phyloP scores from a whole-genome alignment of 1,140 invertebrate species.

The Drosophila teissieri region DNA sequence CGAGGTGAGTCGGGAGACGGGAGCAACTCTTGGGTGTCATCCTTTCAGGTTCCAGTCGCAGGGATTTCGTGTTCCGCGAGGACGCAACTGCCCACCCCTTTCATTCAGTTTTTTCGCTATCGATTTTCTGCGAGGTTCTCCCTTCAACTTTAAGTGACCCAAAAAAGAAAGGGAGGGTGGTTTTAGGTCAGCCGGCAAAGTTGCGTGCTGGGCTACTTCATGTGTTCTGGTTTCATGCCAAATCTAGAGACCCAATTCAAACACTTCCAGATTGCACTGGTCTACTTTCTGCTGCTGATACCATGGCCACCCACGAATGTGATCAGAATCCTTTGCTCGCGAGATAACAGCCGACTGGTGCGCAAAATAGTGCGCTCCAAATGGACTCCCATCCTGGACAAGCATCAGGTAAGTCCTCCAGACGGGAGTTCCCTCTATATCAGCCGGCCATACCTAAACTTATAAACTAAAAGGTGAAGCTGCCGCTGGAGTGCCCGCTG shows the following conservation, averaged over 20 bases:
- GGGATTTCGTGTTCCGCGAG: conserved; percentile 15
- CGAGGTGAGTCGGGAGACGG: conserved; percentile 87
- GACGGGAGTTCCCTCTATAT: background rate
- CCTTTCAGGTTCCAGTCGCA: conserved; percentile 6
- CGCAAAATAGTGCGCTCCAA: conserved; percentile 95
- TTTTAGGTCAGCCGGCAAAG: conserved; percentile 58
- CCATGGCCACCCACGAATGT: conserved; percentile 94
- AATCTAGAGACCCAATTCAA: conserved; percentile 10
- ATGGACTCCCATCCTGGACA: conserved; percentile 94
- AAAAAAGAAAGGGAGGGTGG: conserved; percentile 53
- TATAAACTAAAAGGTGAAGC: conserved; percentile 84
- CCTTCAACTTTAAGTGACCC: conserved; percentile 69
- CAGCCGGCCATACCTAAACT: background rate
- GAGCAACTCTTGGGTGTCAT: background rate
- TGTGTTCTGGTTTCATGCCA: conserved; percentile 11
- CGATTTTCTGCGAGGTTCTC: conserved; percentile 60
- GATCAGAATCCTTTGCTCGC: conserved; percentile 93
- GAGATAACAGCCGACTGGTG: conserved; percentile 95
- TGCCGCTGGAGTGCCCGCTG: conserved; percentile 95
- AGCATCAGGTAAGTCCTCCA: conserved; percentile 88
- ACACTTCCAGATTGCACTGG: conserved; percentile 66
- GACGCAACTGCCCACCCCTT: conserved; percentile 9
- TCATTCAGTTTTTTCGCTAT: conserved; percentile 44
- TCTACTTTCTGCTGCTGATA: conserved; percentile 86
- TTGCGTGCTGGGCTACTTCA: conserved; percentile 28